Conservation (phyloP, 2,113 vertebrate genomes). For the Hystrix brachyura region DNA sequence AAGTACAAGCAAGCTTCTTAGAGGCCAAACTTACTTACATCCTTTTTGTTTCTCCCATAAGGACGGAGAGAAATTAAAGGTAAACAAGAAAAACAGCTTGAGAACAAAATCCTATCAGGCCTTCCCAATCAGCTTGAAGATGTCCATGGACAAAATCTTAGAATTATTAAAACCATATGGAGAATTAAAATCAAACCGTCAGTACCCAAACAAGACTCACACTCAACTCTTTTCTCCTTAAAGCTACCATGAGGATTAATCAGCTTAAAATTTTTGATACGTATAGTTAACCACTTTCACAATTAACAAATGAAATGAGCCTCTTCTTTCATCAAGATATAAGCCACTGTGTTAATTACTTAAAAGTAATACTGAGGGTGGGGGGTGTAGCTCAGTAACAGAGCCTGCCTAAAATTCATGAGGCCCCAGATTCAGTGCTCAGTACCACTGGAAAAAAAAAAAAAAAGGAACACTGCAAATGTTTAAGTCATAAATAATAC, state of each 20-base stretch:
- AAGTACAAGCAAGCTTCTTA: slow-evolving; percentile 20
- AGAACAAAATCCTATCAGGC: slow-evolving; percentile 42
- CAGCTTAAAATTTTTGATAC: slow-evolving; percentile 45
- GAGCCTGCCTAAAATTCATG: neutral
- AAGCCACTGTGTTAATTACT: slow-evolving; percentile 4
- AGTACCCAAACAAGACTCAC: neutral
- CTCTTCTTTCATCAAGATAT: neutral
- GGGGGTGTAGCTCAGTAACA: neutral
- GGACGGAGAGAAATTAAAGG: neutral
- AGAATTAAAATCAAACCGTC: neutral
- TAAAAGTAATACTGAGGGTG: neutral
- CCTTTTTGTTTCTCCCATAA: neutral
- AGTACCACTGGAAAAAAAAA: neutral
- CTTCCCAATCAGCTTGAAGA: neutral
- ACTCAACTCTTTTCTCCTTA: slow-evolving; percentile 24
- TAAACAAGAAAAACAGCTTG: slow-evolving; percentile 23
- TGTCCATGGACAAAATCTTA: neutral
- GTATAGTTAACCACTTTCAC: neutral
- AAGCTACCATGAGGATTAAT: neutral
- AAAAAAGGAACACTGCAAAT: neutral
- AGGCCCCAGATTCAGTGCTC: neutral
- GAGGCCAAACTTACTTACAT: neutral
- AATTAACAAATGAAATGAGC: slow-evolving; percentile 17
- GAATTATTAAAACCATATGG: neutral
- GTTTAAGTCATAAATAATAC: slow-evolving; percentile 37